These are phyloP conservation scores for Furnarius figulus DNA, from an alignment of 2,113 vertebrate species.

Conservation along the genomic window DNA sequence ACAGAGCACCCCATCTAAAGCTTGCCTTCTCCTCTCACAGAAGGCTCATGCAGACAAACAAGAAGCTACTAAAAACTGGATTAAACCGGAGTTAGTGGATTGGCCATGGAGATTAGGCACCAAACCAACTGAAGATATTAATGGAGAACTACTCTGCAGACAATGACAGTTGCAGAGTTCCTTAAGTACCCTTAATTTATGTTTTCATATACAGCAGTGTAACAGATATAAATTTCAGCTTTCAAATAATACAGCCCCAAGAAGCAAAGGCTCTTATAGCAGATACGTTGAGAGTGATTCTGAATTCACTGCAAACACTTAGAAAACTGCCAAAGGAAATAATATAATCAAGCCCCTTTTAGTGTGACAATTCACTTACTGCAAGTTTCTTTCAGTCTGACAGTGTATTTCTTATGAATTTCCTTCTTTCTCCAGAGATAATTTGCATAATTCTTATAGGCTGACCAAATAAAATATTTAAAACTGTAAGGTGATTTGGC, in stretches of 20 bases:
- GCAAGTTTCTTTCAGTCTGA: not conserved
- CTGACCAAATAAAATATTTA: not conserved
- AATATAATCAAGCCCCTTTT: not conserved
- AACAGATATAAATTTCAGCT: not conserved
- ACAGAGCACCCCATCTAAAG: accelerated
- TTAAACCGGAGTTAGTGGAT: not conserved
- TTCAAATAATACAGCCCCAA: not conserved
- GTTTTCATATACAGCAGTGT: not conserved
- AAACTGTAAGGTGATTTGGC: not conserved
- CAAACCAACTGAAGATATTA: not conserved
- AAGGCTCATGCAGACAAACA: not conserved
- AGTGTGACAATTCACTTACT: not conserved
- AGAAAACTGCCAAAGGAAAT: not conserved
- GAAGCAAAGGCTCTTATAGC: not conserved
- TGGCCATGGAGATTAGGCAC: not conserved
- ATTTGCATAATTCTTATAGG: not conserved
- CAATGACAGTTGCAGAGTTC: not conserved
- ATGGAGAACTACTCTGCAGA: not conserved
- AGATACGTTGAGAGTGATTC: not conserved
- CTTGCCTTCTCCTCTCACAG: not conserved
- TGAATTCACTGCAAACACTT: not conserved
- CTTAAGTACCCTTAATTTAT: not conserved
- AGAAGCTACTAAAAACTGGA: not conserved
- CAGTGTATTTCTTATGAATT: not conserved
- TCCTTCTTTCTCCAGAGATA: not conserved